Evolutionary conservation across 1,140 invertebrate genomes (phyloP).

Genomic region (Agrilus planipennis): DNA sequence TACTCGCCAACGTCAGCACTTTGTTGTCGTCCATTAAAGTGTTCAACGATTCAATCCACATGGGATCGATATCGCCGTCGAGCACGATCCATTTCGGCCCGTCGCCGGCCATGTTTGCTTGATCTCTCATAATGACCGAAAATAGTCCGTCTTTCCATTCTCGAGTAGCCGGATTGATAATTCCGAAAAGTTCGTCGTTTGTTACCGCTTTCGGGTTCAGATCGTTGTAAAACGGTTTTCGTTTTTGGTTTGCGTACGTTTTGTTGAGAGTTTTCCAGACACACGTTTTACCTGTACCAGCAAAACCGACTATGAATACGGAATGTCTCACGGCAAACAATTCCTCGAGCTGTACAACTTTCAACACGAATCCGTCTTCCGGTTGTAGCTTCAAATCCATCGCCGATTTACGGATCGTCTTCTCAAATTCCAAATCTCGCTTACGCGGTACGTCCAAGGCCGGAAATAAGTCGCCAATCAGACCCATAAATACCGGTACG

Average conservation of each 20-base stretch:
- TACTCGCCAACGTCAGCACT: slow-evolving; percentile 82
- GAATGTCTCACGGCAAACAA: slow-evolving; percentile 87
- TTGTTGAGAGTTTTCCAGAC: slow-evolving; percentile 84
- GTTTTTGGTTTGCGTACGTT: slow-evolving; percentile 64
- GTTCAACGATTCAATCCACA: slow-evolving; percentile 95
- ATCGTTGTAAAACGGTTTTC: slow-evolving; percentile 77
- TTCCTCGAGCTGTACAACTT: slow-evolving; percentile 86
- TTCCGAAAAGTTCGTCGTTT: slow-evolving; percentile 90
- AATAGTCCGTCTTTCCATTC: slow-evolving; percentile 97
- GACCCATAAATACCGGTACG: slow-evolving; percentile 79
- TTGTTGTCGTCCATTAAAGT: slow-evolving; percentile 80
- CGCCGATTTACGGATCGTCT: slow-evolving; percentile 60
- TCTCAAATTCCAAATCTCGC: slow-evolving; percentile 74
- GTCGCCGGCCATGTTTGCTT: slow-evolving; percentile 74
- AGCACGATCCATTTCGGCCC: slow-evolving; percentile 93
- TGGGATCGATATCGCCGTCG: slow-evolving; percentile 93
- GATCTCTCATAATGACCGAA: slow-evolving; percentile 85
- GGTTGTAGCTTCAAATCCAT: slow-evolving; percentile 78
- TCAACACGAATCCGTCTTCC: slow-evolving; percentile 79
- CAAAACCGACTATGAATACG: slow-evolving; percentile 83
- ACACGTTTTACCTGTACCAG: slow-evolving; percentile 88
- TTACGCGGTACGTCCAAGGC: slow-evolving; percentile 78
- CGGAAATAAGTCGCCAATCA: slow-evolving; percentile 83
- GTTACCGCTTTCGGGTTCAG: slow-evolving; percentile 93
- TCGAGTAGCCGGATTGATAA: slow-evolving; percentile 87